Evolutionary conservation across 2,888 invertebrate species (phyloP).

Genomic region (Spicauda simplicius): DNA sequence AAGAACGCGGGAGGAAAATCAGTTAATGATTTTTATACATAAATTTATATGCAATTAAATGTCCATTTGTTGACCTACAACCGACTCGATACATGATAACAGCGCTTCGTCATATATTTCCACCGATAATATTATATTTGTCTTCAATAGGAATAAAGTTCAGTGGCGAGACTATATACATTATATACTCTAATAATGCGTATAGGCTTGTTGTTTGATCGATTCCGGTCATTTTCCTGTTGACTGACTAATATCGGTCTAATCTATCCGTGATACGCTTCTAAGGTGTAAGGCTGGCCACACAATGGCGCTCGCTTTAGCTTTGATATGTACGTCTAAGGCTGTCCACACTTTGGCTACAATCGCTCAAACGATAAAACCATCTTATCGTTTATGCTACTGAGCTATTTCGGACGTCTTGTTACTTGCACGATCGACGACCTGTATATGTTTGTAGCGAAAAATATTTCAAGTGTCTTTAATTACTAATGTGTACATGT

Average conservation of each 20-base stretch:
- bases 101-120: neutral
- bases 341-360: neutral
- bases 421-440: too few relatives aligned
- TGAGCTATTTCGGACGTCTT: too few relatives aligned
- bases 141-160: neutral
- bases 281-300: neutral
- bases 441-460: too few relatives aligned
- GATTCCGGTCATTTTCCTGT: constrained; percentile 1
- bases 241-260: constrained; percentile 1
- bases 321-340: too few relatives aligned
- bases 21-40: neutral
- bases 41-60: constrained; percentile 21
- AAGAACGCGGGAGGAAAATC: neutral
- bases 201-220: constrained; percentile 2
- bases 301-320: too few relatives aligned
- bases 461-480: too few relatives aligned
- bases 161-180: neutral
- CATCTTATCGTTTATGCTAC: too few relatives aligned
- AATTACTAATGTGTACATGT: too few relatives aligned
- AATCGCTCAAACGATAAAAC: too few relatives aligned
- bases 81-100: constrained; percentile 24
- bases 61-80: constrained; percentile 23
- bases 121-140: constrained; percentile 8
- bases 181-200: neutral
- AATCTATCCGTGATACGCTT: constrained; percentile 5